Evolutionary conservation across 2,113 vertebrate species (phyloP).

Genomic region (Heteronetta atricapilla): DNA sequence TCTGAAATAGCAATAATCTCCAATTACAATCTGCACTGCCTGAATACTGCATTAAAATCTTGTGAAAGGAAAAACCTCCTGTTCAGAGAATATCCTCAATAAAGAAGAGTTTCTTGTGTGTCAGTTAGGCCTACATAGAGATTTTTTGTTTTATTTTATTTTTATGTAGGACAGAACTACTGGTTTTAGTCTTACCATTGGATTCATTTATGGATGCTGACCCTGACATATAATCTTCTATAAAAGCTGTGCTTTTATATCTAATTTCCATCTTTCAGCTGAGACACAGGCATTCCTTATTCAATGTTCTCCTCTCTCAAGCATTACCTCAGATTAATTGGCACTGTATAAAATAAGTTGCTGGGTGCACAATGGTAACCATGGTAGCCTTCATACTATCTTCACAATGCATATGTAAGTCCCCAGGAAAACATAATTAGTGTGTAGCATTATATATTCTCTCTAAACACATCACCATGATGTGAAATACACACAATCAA

Average conservation of each 20-base stretch:
- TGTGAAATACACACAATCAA: slow-evolving; percentile 42
- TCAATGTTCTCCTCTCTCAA: slow-evolving; percentile 60
- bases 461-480: slow-evolving; percentile 31
- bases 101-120: not conserved
- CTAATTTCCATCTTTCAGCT: slow-evolving; percentile 62
- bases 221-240: slow-evolving; percentile 37
- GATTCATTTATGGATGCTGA: slow-evolving; percentile 23
- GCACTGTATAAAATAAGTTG: slow-evolving; percentile 71
- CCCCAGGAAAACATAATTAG: slow-evolving; percentile 71
- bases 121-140: not conserved
- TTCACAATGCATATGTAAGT: slow-evolving; percentile 70
- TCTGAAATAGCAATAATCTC: not conserved
- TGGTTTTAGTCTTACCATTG: slow-evolving; percentile 28
- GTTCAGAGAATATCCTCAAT: not conserved
- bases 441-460: slow-evolving; percentile 49
- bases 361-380: slow-evolving; percentile 73
- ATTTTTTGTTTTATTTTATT: not conserved
- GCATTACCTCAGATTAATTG: slow-evolving; percentile 75
- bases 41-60: not conserved
- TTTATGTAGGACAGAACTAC: not conserved
- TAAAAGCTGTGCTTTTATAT: slow-evolving; percentile 56
- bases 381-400: slow-evolving; percentile 73
- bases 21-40: not conserved
- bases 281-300: slow-evolving; percentile 63
- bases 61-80: not conserved